phyloP scores from a whole-genome alignment of 2,888 invertebrate species.

The Eulithis testata region DNA sequence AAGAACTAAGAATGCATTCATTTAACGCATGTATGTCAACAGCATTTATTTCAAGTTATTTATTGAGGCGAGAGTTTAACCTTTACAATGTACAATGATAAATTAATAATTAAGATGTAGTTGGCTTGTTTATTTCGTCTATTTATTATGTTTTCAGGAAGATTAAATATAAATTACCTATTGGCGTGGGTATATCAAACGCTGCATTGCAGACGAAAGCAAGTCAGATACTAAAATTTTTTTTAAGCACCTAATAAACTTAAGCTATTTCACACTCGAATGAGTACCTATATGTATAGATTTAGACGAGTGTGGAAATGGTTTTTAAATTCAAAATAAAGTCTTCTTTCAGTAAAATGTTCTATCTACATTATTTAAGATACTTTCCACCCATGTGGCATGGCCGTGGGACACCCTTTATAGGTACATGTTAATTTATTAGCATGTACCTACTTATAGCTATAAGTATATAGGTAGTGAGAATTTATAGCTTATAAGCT shows the following conservation, averaged over 20 bases:
- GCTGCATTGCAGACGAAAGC: background rate
- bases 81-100: constrained; percentile 14
- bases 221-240: background rate
- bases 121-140: background rate
- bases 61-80: constrained; percentile 34
- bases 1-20: constrained; percentile 65
- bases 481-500: background rate
- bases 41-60: constrained; percentile 46
- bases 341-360: too few species aligned
- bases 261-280: too few species aligned
- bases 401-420: too few species aligned
- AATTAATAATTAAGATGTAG: background rate
- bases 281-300: too few species aligned
- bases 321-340: too few species aligned
- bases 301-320: background rate
- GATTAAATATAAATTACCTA: background rate
- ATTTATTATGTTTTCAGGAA: background rate
- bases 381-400: too few species aligned
- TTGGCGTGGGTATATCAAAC: background rate
- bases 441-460: too few species aligned
- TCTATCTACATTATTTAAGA: too few species aligned
- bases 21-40: constrained; percentile 51
- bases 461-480: too few species aligned
- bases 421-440: background rate
- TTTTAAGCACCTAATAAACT: too few species aligned